Percentiles rank a stretch among this genome's conserved stretches.
Evolutionary conservation across 2,797 vertebrate genomes (phyloP).

Genomic region (Myripristis murdjan): DNA sequence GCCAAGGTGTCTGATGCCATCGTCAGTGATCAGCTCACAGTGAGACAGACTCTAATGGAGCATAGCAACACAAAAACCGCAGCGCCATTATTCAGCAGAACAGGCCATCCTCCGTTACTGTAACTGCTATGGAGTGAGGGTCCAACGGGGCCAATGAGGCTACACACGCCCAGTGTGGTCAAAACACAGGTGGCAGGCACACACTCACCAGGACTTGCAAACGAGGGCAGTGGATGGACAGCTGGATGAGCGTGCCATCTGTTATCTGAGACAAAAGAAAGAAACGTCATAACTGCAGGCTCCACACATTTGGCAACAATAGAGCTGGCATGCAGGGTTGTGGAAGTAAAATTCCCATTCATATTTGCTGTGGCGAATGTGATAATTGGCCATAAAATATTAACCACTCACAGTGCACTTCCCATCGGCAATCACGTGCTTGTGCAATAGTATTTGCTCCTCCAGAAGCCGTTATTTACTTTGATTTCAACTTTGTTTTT

Average conservation of each 20-base stretch:
- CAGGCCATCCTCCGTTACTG: background rate
- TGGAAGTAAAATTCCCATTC: too few relatives aligned
- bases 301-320: background rate
- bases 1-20: slow-evolving; percentile 95
- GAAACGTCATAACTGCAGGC: slow-evolving; percentile 17
- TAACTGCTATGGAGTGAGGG: background rate
- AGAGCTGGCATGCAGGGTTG: too few relatives aligned
- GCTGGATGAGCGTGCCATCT: slow-evolving; percentile 96
- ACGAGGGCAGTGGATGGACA: slow-evolving; percentile 97
- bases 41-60: slow-evolving; percentile 93
- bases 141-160: too few relatives aligned
- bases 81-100: slow-evolving; percentile 6
- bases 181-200: background rate
- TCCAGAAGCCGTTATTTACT: too few relatives aligned
- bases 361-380: too few relatives aligned
- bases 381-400: too few relatives aligned
- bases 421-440: too few relatives aligned
- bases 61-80: background rate
- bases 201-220: slow-evolving; percentile 96
- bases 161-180: slow-evolving; percentile 2
- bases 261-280: slow-evolving; percentile 88
- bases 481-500: too few relatives aligned
- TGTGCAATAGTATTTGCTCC: too few relatives aligned
- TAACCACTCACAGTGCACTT: too few relatives aligned
- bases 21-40: slow-evolving; percentile 98